Evolutionary conservation across 2,797 vertebrate species (phyloP).

Genomic region (Lutjanus campechanus): DNA sequence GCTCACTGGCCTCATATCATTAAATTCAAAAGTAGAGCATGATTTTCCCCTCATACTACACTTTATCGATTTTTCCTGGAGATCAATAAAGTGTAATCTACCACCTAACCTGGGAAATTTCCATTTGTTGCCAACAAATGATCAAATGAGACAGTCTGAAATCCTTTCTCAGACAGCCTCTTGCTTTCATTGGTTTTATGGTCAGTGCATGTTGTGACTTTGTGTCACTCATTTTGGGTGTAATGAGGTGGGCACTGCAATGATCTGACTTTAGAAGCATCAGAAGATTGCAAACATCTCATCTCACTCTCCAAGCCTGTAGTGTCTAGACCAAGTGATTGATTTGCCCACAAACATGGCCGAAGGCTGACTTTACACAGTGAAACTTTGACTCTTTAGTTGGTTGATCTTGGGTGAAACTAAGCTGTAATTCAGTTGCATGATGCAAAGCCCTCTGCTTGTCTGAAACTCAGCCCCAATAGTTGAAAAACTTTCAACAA

Average conservation of each 20-base stretch:
- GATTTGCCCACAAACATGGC: too few relatives aligned
- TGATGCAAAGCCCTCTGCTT: too few relatives aligned
- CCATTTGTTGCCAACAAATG: background rate
- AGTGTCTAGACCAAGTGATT: too few relatives aligned
- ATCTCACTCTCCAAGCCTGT: too few relatives aligned
- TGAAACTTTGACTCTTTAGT: too few relatives aligned
- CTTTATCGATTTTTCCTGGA: background rate
- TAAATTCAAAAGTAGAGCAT: background rate
- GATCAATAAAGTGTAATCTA: conserved; percentile 8
- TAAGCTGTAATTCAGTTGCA: too few relatives aligned
- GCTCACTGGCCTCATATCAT: background rate
- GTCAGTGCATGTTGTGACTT: background rate
- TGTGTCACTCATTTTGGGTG: background rate
- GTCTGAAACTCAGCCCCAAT: too few relatives aligned
- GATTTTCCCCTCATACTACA: background rate
- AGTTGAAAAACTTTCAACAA: too few relatives aligned
- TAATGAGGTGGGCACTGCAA: background rate
- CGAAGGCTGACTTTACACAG: too few relatives aligned
- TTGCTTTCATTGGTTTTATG: background rate
- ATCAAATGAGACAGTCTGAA: background rate
- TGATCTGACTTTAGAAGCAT: background rate
- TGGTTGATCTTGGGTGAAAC: too few relatives aligned
- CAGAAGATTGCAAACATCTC: background rate
- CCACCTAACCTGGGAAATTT: background rate
- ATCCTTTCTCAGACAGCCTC: background rate